Evolutionary conservation across 1,140 invertebrate genomes (phyloP), one percentile per base, ranked within the genome.

Genomic region (Marisa cornuarietis): DNA sequence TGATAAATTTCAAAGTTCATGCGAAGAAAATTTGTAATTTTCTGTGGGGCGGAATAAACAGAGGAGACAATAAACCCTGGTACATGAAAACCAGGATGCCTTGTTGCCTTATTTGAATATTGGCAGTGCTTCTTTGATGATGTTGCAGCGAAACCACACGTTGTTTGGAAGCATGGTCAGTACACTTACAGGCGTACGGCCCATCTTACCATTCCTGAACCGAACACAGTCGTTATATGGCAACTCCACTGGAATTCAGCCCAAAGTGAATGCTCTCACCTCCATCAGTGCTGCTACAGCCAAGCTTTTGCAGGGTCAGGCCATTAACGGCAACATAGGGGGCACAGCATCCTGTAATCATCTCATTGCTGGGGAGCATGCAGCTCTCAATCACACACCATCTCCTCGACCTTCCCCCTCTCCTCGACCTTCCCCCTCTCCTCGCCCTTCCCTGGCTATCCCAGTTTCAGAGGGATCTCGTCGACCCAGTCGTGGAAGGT

Each of bases 131-230:
- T 51, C 10, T 26, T 79, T 73, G n/a, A 24, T 78, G 26, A 65
- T 81, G 77, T 87, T 87, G 71, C 93, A 99, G 96, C 94, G 98
- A 89, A 98, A 99, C 90, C 98, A 99, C 92, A 97, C 96, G 61
- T 92, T 99, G 65, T 99, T 99, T 91, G 98, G 98, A 69, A 92
- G 90, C 80, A 89, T 92, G 69, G 91, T 92, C 66, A 90, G 88
- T 79, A 91, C 91, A n/a, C 79, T 89, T 26, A 83, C 86, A 8
- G 86, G 88, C 65, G 84, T 85, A 26, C 85, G 87, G 75, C 86
- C 87, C 76, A 85, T 85, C 42, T 80, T 87, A 66, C 87, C 88
- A 61, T 88, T 89, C 75, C 79, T 85, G 26, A 88, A 85, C 31
- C 83, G 86, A 65, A 88, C 87, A 13, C 87, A 89, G 80, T 88